phyloP scores from a whole-genome alignment of 1,140 invertebrate species.

The Chrysopa pallens region DNA sequence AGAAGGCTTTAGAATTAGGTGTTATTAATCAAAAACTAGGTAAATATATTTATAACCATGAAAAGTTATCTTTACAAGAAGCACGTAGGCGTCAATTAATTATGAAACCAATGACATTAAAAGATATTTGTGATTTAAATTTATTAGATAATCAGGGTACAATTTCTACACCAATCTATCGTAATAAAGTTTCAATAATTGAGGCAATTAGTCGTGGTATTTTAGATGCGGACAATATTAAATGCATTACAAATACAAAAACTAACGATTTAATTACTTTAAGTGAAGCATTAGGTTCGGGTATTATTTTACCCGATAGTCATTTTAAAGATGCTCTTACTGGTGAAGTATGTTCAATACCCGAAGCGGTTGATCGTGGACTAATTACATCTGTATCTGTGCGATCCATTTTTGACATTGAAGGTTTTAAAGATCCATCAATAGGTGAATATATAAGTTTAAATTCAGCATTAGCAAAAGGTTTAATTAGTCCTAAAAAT shows the following conservation, averaged over 20 bases:
- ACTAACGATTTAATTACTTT: slow-evolving; percentile 65
- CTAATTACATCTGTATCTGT: slow-evolving; percentile 74
- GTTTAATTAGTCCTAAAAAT: slow-evolving; percentile 55
- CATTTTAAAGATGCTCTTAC: slow-evolving; percentile 54
- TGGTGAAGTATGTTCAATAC: slow-evolving; percentile 49
- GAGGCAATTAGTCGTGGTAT: slow-evolving; percentile 73
- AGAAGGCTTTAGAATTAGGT: slow-evolving; percentile 55
- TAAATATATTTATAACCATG: slow-evolving; percentile 64
- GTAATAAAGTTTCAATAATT: slow-evolving; percentile 53
- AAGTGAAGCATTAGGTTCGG: slow-evolving; percentile 60
- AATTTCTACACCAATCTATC: slow-evolving; percentile 63
- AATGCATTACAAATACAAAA: slow-evolving; percentile 66
- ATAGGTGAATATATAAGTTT: slow-evolving; percentile 71
- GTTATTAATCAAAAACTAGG: slow-evolving; percentile 62
- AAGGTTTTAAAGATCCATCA: slow-evolving; percentile 71
- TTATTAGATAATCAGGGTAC: slow-evolving; percentile 59
- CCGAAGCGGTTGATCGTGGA: slow-evolving; percentile 69
- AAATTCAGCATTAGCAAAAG: slow-evolving; percentile 65
- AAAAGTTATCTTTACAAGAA: slow-evolving; percentile 59
- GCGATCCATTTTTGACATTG: slow-evolving; percentile 81
- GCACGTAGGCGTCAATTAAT: slow-evolving; percentile 63
- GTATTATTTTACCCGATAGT: slow-evolving; percentile 55
- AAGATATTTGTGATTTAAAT: slow-evolving; percentile 67
- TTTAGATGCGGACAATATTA: slow-evolving; percentile 60
- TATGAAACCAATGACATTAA: slow-evolving; percentile 74